A percentile compares a stretch with the other conserved stretches of the same genome.
Conservation (phyloP, 2,797 vertebrate species). For the Masticophis lateralis region DNA sequence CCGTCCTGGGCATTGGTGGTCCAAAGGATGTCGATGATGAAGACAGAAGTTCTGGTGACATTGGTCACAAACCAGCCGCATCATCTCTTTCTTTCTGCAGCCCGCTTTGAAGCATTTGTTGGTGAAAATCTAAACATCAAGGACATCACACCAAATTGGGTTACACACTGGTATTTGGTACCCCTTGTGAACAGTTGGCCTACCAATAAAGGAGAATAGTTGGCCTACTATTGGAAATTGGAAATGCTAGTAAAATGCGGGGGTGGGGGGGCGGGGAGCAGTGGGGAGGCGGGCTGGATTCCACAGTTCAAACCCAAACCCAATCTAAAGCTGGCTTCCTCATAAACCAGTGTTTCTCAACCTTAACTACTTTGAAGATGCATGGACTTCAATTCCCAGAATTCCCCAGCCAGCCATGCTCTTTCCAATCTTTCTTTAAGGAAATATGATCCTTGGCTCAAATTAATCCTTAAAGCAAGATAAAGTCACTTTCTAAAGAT, state of each 20-base stretch:
- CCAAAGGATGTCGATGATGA: constrained; percentile 87
- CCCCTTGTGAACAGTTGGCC: not conserved
- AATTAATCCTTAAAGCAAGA: not conserved
- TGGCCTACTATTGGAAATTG: not conserved
- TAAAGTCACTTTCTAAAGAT: not conserved
- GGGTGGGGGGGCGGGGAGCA: not conserved
- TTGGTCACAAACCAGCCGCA: constrained; percentile 83
- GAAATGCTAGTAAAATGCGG: not conserved
- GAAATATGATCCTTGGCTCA: not conserved
- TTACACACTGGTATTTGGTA: not conserved
- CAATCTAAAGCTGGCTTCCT: not conserved
- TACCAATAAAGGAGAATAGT: too few species aligned
- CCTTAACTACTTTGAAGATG: not conserved
- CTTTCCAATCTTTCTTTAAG: not conserved
- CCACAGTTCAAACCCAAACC: not conserved
- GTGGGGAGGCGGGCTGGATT: not conserved
- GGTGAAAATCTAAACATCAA: constrained; percentile 81
- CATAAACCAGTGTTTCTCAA: not conserved
- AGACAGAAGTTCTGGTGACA: constrained; percentile 89
- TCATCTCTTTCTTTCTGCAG: constrained; percentile 92
- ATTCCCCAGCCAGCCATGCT: not conserved
- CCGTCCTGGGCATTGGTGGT: constrained; percentile 82
- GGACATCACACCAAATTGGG: not conserved
- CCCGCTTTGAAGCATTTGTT: constrained; percentile 85
- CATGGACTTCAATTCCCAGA: not conserved